Percentiles rank a stretch among this genome's conserved stretches.
Conservation (phyloP, 2,888 invertebrate species). For the Hyppa rectilinea region DNA sequence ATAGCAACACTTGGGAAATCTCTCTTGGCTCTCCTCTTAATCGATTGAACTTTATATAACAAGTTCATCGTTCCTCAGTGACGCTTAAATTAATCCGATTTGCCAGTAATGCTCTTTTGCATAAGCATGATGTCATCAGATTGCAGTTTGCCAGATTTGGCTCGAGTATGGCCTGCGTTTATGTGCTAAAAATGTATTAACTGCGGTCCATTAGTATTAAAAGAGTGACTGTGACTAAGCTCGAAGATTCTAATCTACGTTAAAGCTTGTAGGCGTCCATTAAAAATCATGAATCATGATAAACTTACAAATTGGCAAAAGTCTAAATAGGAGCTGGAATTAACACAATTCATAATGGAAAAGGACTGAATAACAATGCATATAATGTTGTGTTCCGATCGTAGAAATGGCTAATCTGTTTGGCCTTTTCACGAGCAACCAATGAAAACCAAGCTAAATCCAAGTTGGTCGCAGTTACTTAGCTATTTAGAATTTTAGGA, state of each 20-base stretch:
- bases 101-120: constrained; percentile 55
- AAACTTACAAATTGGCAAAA: background rate
- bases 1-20: constrained; percentile 12
- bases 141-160: constrained; percentile 49
- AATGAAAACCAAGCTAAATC: no score
- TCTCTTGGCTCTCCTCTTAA: constrained; percentile 13
- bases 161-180: constrained; percentile 15
- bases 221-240: background rate
- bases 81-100: constrained; percentile 49
- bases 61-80: constrained; percentile 40
- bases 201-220: background rate
- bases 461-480: no score
- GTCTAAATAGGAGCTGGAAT: background rate
- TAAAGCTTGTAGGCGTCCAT: background rate
- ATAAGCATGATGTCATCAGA: constrained; percentile 63
- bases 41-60: constrained; percentile 43
- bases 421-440: no score
- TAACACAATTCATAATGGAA: constrained; percentile 21
- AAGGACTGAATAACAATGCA: constrained; percentile 25
- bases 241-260: background rate
- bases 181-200: constrained; percentile 36
- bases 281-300: background rate
- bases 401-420: no score
- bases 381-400: no score
- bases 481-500: no score